Base-by-base conservation (phyloP, 92 coral and sea anemone species). In the Porites lobata region DNA sequence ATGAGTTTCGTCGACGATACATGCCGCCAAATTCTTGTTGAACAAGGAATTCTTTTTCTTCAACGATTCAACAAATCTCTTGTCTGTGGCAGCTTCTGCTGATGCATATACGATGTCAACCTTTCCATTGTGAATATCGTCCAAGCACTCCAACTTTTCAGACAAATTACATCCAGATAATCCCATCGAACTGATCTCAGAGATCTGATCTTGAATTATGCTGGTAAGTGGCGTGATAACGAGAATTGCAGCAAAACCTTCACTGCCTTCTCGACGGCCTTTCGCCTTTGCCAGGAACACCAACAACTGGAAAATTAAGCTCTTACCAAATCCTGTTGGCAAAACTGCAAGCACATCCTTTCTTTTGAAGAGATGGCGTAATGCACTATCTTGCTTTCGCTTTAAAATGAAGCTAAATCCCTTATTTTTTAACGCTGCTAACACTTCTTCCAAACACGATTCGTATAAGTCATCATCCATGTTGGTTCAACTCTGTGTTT, bases 261-360 rank as follows among this genome's bases (percentile, higher is more conserved):
- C 14, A 54, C 59, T 15, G 59, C 59, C 59, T 54, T 54, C 8
- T 8, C 59, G 11, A 9, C 59, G 1, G 59, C 59, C 59, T 54
- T 54, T 53, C 43, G 58, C 61, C 67, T 77, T 38, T 58, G 63
- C 43, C 82, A 21, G 64, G 47, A 77, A 7, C 18, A 24, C 82
- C 71, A 77, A 77, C 18, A 77, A 58, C 82, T 77, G 82, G 20
- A 43, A 76, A 29, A 76, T 76, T 58, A 76, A 54, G 57, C 81
- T 76, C 61, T 76, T 76, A 17, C 81, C 81, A 76, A 76, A 76
- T 12, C 81, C 81, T 13, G 81, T 76, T 9, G 81, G 81, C 14
- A 76, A 64, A 54, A 76, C 21, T 4, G 56, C 81, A 21, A 76
- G 20, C 0, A 76, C 81, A 50, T 76, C 81, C 18, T 29, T n/a